These are phyloP conservation scores for Drosophila imparisetae DNA, from an alignment of 2,888 invertebrate genomes.

Conservation along the genomic window DNA sequence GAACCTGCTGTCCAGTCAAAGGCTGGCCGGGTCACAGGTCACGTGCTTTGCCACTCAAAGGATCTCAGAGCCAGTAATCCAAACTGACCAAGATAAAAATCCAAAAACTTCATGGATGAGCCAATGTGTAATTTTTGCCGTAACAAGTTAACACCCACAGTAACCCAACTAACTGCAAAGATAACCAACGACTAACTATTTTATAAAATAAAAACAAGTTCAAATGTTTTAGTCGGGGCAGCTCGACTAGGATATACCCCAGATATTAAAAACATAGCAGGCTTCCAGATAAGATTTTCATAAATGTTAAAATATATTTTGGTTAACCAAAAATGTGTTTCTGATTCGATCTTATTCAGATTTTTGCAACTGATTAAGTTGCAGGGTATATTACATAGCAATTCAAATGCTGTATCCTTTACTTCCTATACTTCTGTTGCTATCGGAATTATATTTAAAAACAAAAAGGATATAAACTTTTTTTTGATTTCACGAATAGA, in stretches of 20 bases:
- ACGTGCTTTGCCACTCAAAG: constrained; percentile 27
- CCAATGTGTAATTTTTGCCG: constrained; percentile 45
- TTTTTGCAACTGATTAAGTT: too few relatives aligned
- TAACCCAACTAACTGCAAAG: constrained; percentile 33
- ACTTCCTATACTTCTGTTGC: neutral
- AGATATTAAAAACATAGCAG: neutral
- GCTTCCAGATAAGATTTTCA: neutral
- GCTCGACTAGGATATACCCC: neutral
- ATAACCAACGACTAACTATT: constrained; percentile 31
- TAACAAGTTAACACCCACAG: constrained; percentile 60
- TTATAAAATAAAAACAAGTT: constrained; percentile 14
- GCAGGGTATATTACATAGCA: too few relatives aligned
- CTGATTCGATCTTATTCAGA: neutral
- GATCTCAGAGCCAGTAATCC: constrained; percentile 13
- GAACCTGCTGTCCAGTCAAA: constrained; percentile 8
- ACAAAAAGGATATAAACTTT: neutral
- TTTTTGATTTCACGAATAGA: neutral
- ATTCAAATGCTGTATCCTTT: too few relatives aligned
- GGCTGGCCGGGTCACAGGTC: constrained; percentile 28
- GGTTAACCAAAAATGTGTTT: neutral
- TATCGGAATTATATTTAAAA: neutral
- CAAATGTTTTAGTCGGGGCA: neutral
- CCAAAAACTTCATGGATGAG: neutral
- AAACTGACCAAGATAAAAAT: constrained; percentile 15
- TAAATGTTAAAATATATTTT: neutral